Evolutionary conservation across 2,113 vertebrate genomes (phyloP).

Genomic region (Xyrauchen texanus): DNA sequence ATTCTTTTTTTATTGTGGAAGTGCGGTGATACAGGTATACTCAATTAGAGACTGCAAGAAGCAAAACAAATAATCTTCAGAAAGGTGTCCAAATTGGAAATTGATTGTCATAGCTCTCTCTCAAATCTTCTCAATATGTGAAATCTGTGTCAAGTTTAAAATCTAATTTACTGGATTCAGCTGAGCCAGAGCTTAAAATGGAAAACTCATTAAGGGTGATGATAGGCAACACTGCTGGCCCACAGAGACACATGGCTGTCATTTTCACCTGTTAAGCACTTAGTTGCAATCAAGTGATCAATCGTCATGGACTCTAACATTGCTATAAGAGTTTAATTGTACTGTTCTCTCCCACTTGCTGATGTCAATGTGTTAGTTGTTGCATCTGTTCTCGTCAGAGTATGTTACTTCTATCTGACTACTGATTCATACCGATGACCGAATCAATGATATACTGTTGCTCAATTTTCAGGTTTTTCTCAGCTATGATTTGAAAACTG

Average conservation of each 20-base stretch:
- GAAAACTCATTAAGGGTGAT: slow-evolving; percentile 51
- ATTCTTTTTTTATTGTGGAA: no score
- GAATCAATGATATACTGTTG: background rate
- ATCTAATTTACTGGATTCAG: slow-evolving; percentile 11
- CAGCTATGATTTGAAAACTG: background rate
- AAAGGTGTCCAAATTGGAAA: background rate
- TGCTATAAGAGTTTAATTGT: background rate
- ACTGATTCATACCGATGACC: background rate
- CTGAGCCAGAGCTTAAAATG: slow-evolving; percentile 35
- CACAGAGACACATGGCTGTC: background rate
- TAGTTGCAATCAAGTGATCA: background rate
- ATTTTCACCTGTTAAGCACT: background rate
- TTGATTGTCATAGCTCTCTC: background rate
- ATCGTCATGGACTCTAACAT: background rate
- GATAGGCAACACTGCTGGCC: background rate
- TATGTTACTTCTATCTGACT: slow-evolving; percentile 5
- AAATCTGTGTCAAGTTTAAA: slow-evolving; percentile 36
- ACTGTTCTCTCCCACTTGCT: background rate
- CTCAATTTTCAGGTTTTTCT: slow-evolving; percentile 12
- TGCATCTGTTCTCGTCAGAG: background rate
- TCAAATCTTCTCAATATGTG: background rate
- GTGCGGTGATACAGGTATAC: background rate
- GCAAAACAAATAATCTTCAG: no score
- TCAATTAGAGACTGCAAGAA: background rate
- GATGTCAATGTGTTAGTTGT: background rate